A percentile compares a stretch with the other conserved stretches of the same genome.
Evolutionary conservation across 2,113 vertebrate species (phyloP).

Genomic region (Limnothrissa miodon): DNA sequence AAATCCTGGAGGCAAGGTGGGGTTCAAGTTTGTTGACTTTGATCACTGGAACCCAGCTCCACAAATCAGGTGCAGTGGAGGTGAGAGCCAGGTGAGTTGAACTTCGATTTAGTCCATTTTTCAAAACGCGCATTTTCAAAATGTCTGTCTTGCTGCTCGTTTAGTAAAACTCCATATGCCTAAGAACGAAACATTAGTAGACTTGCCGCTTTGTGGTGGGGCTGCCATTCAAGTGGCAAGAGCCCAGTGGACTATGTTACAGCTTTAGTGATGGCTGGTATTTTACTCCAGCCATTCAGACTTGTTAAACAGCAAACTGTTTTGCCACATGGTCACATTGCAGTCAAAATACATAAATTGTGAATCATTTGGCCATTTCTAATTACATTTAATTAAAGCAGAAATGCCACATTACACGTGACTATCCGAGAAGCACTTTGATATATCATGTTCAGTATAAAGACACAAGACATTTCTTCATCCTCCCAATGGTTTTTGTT

Average conservation of each 20-base stretch:
- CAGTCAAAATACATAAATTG: no score
- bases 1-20: background rate
- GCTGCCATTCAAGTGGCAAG: no score
- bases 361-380: no score
- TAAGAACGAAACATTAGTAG: background rate
- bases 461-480: background rate
- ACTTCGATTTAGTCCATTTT: background rate
- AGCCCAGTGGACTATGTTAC: no score
- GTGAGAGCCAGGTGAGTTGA: background rate
- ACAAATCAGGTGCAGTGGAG: background rate
- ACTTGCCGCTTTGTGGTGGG: background rate
- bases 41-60: background rate
- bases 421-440: no score
- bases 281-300: no score
- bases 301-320: no score
- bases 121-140: background rate
- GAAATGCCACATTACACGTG: no score
- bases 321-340: no score
- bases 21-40: background rate
- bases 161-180: background rate
- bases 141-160: background rate
- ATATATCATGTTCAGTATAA: background rate
- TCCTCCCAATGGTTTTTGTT: background rate
- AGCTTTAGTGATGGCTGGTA: no score
- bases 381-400: no score